Evolutionary conservation across 2,888 invertebrate genomes (phyloP), one percentile per base, ranked within the genome.

Genomic region (Drosophila atroscutellata): DNA sequence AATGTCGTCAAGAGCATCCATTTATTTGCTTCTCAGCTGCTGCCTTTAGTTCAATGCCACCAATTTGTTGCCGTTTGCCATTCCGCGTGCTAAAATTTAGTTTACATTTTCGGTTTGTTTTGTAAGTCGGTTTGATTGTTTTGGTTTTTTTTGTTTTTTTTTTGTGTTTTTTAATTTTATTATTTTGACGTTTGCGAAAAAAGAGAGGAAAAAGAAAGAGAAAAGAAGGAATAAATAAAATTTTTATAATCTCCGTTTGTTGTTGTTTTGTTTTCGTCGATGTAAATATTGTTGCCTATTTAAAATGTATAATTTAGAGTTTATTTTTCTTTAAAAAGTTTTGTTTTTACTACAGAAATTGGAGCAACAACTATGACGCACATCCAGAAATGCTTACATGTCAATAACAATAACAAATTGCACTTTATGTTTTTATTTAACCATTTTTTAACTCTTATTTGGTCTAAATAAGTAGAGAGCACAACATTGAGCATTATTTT

Each of bases 131-230:
- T 24, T 62, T 6, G 32, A 61, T 77, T 61, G 45, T 65, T 72
- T 68, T 11, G 18, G 34, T 51, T 57, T 68, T 54, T 52, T 56
- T 20, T 42, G 49, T 57, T 68, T 54, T 52, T 56, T 20, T 42
- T 56, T 60, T 56, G 45, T 51, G 50, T 69, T 68, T 66, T 66
- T 55, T 28, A 54, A 51, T 72, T 71, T 62, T 59, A 57, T 68
- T 72, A 54, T 77, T 63, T 68, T 60, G 56, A 49, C 60, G 77
- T 68, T 77, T 62, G 66, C 60, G 75, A 77, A 72, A 77, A 86
- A 84, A 74, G 89, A 87, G 82, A 86, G 85, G 80, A 81, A 77
- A 86, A 87, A 84, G 85, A 89, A 86, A 89, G 87, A 84, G 77
- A 86, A 88, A 89, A 86, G 81, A 80, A 83, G 83, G 74, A 86